Evolutionary conservation across 2,888 invertebrate species (phyloP), one percentile per base, ranked within the genome.

Genomic region (Syrista parreyssii): DNA sequence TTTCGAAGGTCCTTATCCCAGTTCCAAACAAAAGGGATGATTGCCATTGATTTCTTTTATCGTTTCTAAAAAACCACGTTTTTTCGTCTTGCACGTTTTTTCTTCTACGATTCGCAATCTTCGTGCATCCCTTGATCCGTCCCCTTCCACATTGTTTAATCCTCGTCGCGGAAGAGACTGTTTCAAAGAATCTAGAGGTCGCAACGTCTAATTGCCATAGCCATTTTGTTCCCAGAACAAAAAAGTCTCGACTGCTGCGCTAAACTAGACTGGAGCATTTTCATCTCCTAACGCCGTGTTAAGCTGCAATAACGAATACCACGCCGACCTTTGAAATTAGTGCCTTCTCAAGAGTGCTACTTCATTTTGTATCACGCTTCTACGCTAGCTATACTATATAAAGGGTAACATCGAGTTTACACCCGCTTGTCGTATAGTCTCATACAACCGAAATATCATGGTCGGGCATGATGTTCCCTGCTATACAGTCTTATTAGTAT

Each of bases 1-100:
- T 74, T 74, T 74, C 33, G 74, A 36, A 33, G 30, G 23, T 35
- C 35, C 74, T 35, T 74, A 35, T 33, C n/a, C 74, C 30, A 74
- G 33, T 74, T 74, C 11, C 35, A 23, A 74, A 35, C 74, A 74
- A 74, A 74, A 74, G 74, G 74, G 74, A 36, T 32, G 74, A 74
- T 34, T 74, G 34, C 32, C 35, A 35, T 35, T 74, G 74, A 74
- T 74, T 35, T 74, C 34, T 73, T 33, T 73, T 34, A 23, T 33
- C 74, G 4, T 34, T 74, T 74, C 74, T 12, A 35, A 3, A 71
- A 71, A 71, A 32, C 15, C n/a, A 23, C 71, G n/a, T 2, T 12
- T 3, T 55, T 15, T 4, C 15, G 6, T 15, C 6, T 23, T 9
- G 9, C 23, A 36, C 12, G 4, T 36, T 36, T 23, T 55, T 9